Conservation (phyloP, 2,113 vertebrate species). For the Thryonomys swinderianus region DNA sequence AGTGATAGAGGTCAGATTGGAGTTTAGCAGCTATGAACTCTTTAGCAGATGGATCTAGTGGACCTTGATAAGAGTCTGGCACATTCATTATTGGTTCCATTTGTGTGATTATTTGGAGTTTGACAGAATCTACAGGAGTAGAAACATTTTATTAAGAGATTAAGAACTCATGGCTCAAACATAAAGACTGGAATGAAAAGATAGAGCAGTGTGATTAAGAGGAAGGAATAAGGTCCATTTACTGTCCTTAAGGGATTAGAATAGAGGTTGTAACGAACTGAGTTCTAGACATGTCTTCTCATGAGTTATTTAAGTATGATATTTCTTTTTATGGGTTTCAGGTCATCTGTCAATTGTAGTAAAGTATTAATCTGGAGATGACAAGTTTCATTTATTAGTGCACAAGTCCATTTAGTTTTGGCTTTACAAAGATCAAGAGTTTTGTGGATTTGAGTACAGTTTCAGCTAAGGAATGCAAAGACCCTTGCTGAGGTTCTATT, state of each 20-base stretch:
- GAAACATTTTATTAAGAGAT: background rate
- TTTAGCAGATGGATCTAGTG: background rate
- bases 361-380: background rate
- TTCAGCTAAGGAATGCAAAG: background rate
- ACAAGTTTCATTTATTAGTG: background rate
- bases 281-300: background rate
- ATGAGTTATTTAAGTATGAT: background rate
- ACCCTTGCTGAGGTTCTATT: background rate
- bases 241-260: background rate
- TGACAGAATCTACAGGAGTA: background rate
- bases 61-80: background rate
- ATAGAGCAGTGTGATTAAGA: background rate
- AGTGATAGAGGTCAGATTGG: background rate
- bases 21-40: background rate
- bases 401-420: background rate
- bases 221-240: background rate
- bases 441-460: background rate
- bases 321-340: background rate
- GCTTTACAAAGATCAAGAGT: background rate
- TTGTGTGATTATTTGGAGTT: background rate
- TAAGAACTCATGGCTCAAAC: background rate
- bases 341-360: background rate
- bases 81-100: background rate
- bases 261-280: background rate
- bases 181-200: background rate